Conservation (phyloP, 2,113 vertebrate genomes). For the Lycaon pictus region DNA sequence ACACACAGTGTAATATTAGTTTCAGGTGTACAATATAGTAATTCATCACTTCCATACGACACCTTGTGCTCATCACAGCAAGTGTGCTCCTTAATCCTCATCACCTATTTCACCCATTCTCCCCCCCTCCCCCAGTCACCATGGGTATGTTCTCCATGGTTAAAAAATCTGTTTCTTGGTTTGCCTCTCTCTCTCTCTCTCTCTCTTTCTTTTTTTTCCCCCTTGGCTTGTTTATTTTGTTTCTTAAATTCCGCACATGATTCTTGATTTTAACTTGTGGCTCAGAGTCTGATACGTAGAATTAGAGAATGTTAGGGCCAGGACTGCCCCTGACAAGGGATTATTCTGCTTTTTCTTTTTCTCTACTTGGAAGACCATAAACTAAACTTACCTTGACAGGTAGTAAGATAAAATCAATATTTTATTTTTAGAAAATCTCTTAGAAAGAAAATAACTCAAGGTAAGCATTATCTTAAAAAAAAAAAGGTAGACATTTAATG, state of each 20-base stretch:
- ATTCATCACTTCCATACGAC: background rate
- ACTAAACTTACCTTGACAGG: background rate
- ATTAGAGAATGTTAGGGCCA: background rate
- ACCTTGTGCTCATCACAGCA: background rate
- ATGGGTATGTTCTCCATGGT: background rate
- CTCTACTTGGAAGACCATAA: background rate
- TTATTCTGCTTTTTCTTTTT: background rate
- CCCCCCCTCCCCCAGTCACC: accelerated
- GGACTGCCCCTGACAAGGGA: background rate
- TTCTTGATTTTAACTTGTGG: background rate
- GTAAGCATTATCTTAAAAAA: background rate
- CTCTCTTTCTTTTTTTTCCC: background rate
- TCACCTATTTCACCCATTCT: background rate
- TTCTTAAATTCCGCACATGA: background rate
- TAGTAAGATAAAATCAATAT: slow-evolving; percentile 33
- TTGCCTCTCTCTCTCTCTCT: background rate
- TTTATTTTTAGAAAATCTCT: slow-evolving; percentile 6
- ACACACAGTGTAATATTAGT: background rate
- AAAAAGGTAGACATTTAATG: background rate
- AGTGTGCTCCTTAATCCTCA: background rate
- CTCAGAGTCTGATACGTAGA: background rate
- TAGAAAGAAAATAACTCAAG: slow-evolving; percentile 15
- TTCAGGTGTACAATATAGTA: background rate
- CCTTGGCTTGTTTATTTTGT: background rate
- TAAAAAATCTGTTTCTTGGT: background rate